Conservation (phyloP, 2,888 invertebrate species). For the Scaptomyza tumidula region DNA sequence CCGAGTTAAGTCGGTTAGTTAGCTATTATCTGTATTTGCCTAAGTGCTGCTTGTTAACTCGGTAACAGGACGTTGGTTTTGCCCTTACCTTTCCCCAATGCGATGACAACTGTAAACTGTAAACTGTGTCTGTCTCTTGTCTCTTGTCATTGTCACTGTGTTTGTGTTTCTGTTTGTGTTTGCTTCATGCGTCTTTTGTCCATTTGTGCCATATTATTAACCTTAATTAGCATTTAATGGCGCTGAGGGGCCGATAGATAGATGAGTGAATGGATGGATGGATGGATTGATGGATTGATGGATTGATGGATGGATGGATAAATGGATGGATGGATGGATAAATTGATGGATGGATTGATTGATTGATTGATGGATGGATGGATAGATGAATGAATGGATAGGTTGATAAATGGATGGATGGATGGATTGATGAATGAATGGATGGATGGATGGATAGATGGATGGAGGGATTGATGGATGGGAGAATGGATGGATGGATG, state of each 20-base stretch:
- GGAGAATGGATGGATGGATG: not conserved
- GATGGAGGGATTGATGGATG: too few species aligned
- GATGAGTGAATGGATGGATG: not conserved
- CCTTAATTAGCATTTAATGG: constrained; percentile 68
- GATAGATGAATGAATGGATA: too few species aligned
- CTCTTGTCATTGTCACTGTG: not conserved
- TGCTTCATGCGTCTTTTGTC: too few species aligned
- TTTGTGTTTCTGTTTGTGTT: too few species aligned
- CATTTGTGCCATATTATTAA: constrained; percentile 62
- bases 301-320: not conserved
- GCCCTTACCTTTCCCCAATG: too few species aligned
- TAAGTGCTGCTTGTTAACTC: not conserved
- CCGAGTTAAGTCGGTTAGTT: not conserved
- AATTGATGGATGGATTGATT: too few species aligned
- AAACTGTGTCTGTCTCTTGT: not conserved
- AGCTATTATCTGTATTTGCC: not conserved
- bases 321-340: too few species aligned
- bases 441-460: too few species aligned
- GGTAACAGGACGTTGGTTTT: too few species aligned
- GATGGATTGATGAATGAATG: not conserved
- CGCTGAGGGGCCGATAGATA: constrained; percentile 14
- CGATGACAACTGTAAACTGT: not conserved
- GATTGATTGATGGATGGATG: not conserved
- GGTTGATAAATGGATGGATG: not conserved
- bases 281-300: too few species aligned